A percentile compares a stretch with the other conserved stretches of the same genome.
Conservation (phyloP, 35 echinoderm and acorn worm genomes). For the Strongylocentrotus purpuratus region DNA sequence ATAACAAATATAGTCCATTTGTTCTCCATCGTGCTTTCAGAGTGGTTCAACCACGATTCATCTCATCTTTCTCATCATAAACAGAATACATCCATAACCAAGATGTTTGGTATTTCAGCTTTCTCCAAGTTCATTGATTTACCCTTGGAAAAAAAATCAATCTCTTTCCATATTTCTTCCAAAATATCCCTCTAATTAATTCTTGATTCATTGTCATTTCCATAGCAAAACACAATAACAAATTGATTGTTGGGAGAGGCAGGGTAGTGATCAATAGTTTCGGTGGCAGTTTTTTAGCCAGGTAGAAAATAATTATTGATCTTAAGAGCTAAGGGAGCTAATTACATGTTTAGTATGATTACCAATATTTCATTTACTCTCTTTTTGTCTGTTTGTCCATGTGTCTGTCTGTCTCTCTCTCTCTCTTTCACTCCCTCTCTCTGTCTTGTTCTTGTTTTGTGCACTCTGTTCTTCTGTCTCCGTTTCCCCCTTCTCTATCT, state of each 20-base stretch:
- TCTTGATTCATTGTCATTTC: not conserved
- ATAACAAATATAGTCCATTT: not conserved
- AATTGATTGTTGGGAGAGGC: not conserved
- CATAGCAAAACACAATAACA: not conserved
- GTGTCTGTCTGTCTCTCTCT: no score
- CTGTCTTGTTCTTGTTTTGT: no score
- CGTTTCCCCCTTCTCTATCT: not conserved
- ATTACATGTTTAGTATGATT: not conserved
- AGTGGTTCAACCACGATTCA: not conserved
- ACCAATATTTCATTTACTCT: not conserved
- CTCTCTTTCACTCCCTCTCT: no score
- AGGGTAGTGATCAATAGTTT: not conserved
- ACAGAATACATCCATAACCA: not conserved
- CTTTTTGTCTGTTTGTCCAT: not conserved
- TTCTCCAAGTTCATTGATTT: not conserved
- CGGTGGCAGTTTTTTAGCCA: not conserved
- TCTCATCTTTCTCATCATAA: not conserved
- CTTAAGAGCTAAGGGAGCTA: not conserved
- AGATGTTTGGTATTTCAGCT: not conserved
- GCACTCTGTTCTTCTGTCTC: not conserved
- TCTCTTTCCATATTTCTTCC: not conserved
- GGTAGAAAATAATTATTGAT: not conserved
- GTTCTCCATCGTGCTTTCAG: not conserved
- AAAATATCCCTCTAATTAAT: not conserved
- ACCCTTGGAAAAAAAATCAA: not conserved